Percentiles rank a stretch among this genome's conserved stretches.
These are phyloP conservation scores for Murina feae DNA, from an alignment of 2,113 vertebrate genomes.

Conservation along the genomic window DNA sequence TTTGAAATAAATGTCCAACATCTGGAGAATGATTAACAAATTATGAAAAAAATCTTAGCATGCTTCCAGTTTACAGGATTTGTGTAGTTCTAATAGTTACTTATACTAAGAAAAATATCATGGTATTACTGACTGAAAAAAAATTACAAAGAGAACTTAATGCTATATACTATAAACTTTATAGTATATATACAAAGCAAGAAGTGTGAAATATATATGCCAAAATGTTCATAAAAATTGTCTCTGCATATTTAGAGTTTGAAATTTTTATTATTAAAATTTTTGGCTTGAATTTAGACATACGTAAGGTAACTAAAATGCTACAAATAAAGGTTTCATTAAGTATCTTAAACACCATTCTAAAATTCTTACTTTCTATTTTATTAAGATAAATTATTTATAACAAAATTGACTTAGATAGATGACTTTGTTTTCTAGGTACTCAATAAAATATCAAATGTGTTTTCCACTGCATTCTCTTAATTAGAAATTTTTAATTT, in stretches of 20 bases:
- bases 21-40: constrained; percentile 12
- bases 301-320: constrained; percentile 5
- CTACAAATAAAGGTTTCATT: neutral
- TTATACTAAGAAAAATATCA: neutral
- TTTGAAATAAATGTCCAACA: neutral
- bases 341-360: neutral
- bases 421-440: neutral
- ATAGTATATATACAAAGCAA: neutral
- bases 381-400: neutral
- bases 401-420: neutral
- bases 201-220: neutral
- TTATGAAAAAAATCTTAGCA: neutral
- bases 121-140: neutral
- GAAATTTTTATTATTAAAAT: neutral
- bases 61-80: neutral
- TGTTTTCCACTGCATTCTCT: neutral
- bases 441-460: neutral
- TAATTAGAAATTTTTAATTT: neutral
- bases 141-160: neutral
- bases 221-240: neutral
- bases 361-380: neutral
- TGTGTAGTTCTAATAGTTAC: neutral
- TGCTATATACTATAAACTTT: neutral
- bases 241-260: neutral
- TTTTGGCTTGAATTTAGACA: neutral